These are phyloP conservation scores for Puffinus mauretanicus DNA, from an alignment of 2,113 vertebrate genomes.

Conservation along the genomic window DNA sequence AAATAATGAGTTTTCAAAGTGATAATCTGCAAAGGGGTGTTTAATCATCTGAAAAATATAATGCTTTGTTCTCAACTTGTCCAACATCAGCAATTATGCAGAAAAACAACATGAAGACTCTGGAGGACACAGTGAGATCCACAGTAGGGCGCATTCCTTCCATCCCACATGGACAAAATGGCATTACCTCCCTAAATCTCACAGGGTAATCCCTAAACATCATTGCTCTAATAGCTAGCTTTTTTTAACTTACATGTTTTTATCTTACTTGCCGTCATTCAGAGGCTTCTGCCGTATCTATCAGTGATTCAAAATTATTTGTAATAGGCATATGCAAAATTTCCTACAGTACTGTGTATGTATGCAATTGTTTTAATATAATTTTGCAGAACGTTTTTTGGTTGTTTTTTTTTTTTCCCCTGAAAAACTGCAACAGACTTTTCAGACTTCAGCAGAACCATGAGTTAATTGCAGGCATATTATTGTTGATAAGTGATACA, in stretches of 20 bases:
- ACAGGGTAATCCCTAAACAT: neutral
- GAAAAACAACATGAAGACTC: neutral
- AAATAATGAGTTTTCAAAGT: neutral
- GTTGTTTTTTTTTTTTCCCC: neutral
- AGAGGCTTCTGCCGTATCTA: neutral
- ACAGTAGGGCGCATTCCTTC: neutral
- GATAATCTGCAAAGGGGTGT: neutral
- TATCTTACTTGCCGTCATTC: neutral
- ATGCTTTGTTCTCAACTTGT: neutral
- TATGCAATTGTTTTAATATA: neutral
- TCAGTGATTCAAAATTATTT: neutral
- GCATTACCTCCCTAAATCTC: neutral
- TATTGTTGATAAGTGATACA: neutral
- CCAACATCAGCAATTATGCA: neutral
- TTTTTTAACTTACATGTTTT: neutral
- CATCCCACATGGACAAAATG: neutral
- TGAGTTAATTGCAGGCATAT: neutral
- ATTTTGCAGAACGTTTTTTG: neutral
- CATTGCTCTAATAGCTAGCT: neutral
- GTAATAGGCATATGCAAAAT: neutral
- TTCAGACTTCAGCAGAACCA: neutral
- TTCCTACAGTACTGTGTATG: no score
- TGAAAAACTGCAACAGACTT: neutral
- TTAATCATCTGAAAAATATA: neutral
- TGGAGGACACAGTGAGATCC: neutral